Base-by-base conservation (phyloP, 2,113 vertebrate genomes). In the Sakesphorus luctuosus region DNA sequence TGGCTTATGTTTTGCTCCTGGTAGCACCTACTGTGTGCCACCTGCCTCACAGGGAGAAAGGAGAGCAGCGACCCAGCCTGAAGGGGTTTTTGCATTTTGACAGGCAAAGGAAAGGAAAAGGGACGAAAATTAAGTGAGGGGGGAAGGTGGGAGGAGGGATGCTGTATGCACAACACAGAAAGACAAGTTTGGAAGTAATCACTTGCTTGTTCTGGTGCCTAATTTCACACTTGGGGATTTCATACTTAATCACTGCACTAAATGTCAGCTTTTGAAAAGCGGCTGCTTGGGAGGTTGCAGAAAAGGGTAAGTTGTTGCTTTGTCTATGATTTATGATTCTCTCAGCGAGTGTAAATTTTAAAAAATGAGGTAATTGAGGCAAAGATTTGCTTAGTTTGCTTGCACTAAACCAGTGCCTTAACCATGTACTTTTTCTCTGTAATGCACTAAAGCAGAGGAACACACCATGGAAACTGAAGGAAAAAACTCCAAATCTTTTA, bases 11-110 rank as follows among this genome's bases (percentile, higher is more conserved):
- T 72, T 61, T 68, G 61, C 74, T 88, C 7, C 50, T 59, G 68
- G 38, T 7, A 18, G 83, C 38, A n/a, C 36, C 25, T 7, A 2
- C 63, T 67, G 66, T 0, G 6, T n/a, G 69, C 74, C 58, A 12
- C 0, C 5, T 2, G 38, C 52, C 36, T 28, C 77, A 17, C 10
- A 5, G 29, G 55, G 33, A 10, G 3, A 36, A 6, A 2, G 26
- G 43, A 15, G 33, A 68, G 35, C 36, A 26, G 16, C 29, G 9
- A 24, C 18, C 23, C 0, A 3, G 63, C 66, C 58, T 21, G 25
- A 24, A 56, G n/a, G n/a, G 35, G n/a, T n/a, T n/a, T 58, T 65
- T 73, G n/a, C 11, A 36, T 36, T 85, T 58, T 26, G 31, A 58
- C 14, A 75, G n/a, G 53, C 6, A 72, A 73, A 71, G 49, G 43